Evolutionary conservation across 2,797 vertebrate genomes (phyloP).

Genomic region (Leptatherina wallacei): DNA sequence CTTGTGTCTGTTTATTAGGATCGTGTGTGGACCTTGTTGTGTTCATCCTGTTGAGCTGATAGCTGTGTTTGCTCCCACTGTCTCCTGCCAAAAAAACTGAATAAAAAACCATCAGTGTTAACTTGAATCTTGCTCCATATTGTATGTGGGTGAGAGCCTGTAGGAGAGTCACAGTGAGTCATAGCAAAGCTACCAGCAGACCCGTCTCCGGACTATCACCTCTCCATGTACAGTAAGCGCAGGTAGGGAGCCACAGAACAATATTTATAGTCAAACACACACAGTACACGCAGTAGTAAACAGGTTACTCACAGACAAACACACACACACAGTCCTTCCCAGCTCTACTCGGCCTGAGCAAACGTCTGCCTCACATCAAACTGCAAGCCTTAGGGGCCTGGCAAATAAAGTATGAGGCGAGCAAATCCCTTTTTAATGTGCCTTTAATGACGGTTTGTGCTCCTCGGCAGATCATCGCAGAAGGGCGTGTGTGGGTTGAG

Average conservation of each 20-base stretch:
- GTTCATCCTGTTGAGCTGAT: slow-evolving; percentile 38
- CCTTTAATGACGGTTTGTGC: slow-evolving; percentile 59
- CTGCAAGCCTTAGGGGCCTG: slow-evolving; percentile 17
- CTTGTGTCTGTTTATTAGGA: slow-evolving; percentile 3
- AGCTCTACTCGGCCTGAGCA: slow-evolving; percentile 7
- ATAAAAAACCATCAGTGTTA: slow-evolving; percentile 52
- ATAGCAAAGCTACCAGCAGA: slow-evolving; percentile 30
- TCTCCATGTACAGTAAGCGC: slow-evolving; percentile 37
- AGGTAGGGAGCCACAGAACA: slow-evolving; percentile 27
- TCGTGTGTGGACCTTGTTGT: slow-evolving; percentile 28
- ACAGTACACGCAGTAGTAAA: slow-evolving; percentile 48
- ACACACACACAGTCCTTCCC: slow-evolving; percentile 11
- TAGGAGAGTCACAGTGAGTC: slow-evolving; percentile 59
- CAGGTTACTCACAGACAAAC: slow-evolving; percentile 24
- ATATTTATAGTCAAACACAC: slow-evolving; percentile 44
- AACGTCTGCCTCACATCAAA: slow-evolving; percentile 31
- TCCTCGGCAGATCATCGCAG: slow-evolving; percentile 47
- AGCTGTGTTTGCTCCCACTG: slow-evolving; percentile 49
- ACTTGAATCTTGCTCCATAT: slow-evolving; percentile 52
- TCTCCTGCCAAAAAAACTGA: slow-evolving; percentile 56
- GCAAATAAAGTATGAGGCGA: slow-evolving; percentile 48
- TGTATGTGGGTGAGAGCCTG: slow-evolving; percentile 60
- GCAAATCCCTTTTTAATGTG: slow-evolving; percentile 61
- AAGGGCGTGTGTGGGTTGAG: slow-evolving; percentile 17
- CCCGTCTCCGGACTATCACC: slow-evolving; percentile 49